Conservation (phyloP, 2,113 vertebrate species). For the Ctenomys sociabilis region DNA sequence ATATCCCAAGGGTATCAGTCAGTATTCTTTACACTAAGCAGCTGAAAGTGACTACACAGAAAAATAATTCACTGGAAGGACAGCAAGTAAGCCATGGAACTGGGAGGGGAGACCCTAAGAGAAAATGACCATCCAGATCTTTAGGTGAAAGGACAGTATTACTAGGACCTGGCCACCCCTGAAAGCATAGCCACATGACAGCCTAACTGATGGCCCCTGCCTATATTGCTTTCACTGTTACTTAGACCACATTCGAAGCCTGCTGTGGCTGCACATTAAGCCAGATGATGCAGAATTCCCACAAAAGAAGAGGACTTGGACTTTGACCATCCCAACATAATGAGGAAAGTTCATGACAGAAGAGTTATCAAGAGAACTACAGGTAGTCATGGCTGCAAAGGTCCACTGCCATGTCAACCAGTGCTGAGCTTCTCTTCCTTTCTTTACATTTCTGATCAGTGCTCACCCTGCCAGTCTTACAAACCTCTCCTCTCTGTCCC, state of each 20-base stretch:
- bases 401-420: not conserved
- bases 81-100: not conserved
- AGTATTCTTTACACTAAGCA: not conserved
- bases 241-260: not conserved
- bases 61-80: not conserved
- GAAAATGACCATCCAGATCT: not conserved
- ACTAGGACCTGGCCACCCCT: not conserved
- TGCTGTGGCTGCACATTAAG: not conserved
- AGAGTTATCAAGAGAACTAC: not conserved
- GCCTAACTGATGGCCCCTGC: not conserved
- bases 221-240: not conserved
- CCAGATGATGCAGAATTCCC: not conserved
- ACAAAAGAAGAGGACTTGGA: not conserved
- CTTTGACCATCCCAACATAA: not conserved
- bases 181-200: fast-evolving
- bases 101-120: not conserved
- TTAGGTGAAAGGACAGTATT: not conserved
- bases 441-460: not conserved
- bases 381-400: not conserved
- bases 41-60: not conserved
- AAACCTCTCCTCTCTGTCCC: not conserved
- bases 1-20: not conserved
- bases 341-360: not conserved
- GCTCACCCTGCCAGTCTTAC: not conserved
- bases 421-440: not conserved